Conservation (phyloP, 2,888 invertebrate genomes). For the Cephus pulcher region DNA sequence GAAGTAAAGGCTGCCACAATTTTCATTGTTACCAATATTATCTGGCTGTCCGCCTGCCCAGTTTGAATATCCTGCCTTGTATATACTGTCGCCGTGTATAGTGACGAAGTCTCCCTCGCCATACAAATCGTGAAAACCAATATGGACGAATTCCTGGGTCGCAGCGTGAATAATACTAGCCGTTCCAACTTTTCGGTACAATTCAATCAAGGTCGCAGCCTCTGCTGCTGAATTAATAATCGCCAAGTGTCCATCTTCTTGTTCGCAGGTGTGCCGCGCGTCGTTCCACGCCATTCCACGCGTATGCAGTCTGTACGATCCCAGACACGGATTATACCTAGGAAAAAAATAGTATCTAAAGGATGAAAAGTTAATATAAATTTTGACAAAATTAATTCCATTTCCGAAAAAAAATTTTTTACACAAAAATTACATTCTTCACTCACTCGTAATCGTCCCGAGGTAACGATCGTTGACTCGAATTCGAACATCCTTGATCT, state of each 20-base stretch:
- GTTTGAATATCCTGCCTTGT: slow-evolving; percentile 10
- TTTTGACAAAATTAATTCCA: too few relatives aligned
- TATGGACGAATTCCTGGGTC: not conserved
- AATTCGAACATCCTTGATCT: too few relatives aligned
- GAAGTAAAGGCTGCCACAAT: slow-evolving; percentile 3
- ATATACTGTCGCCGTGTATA: slow-evolving; percentile 4
- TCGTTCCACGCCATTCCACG: not conserved
- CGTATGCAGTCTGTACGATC: not conserved
- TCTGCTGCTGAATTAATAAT: slow-evolving; percentile 11
- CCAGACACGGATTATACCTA: not conserved
- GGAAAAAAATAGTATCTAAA: too few relatives aligned
- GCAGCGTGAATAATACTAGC: not conserved
- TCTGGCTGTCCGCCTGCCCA: slow-evolving; percentile 6
- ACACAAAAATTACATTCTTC: too few relatives aligned
- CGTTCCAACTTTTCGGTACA: not conserved
- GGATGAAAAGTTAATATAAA: not conserved
- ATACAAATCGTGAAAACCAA: slow-evolving; percentile 12
- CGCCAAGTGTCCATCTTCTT: slow-evolving; percentile 9
- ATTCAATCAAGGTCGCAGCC: not conserved
- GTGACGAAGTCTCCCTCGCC: slow-evolving; percentile 10
- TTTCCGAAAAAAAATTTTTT: too few relatives aligned
- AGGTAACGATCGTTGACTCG: too few relatives aligned
- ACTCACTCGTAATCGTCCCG: too few relatives aligned
- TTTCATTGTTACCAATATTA: not conserved
- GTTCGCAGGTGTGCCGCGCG: slow-evolving; percentile 3